phyloP scores from a whole-genome alignment of 1,140 invertebrate species.

The Achroia grisella region DNA sequence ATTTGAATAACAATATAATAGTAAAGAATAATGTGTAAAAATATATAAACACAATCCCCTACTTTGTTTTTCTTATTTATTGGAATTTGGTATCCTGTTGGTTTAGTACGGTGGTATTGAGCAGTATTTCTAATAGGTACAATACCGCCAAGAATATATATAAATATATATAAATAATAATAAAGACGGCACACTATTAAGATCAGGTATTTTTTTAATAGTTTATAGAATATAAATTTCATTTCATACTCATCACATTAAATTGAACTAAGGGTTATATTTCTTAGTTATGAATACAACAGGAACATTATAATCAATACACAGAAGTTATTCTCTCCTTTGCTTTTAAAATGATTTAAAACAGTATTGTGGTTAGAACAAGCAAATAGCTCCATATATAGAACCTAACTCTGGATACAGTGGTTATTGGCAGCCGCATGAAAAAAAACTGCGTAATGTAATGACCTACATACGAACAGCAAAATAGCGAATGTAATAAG shows the following conservation, averaged over 20 bases:
- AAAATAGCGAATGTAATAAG: slow-evolving; percentile 48
- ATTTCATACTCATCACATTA: neutral
- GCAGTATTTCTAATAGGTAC: too few relatives aligned
- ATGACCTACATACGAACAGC: slow-evolving; percentile 58
- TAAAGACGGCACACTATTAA: neutral
- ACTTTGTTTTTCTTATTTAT: too few relatives aligned
- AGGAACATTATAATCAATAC: neutral
- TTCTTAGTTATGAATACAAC: neutral
- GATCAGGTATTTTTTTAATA: neutral
- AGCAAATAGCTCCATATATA: slow-evolving; percentile 46
- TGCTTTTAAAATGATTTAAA: neutral
- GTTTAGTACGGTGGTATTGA: neutral
- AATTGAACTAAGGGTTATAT: neutral
- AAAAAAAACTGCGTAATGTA: slow-evolving; percentile 46
- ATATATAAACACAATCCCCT: too few relatives aligned
- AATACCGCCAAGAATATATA: too few relatives aligned
- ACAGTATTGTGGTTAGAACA: slow-evolving; percentile 39
- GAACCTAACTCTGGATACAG: slow-evolving; percentile 34
- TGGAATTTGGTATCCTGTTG: too few relatives aligned
- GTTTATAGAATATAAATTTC: neutral
- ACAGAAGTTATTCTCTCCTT: neutral
- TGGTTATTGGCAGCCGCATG: slow-evolving; percentile 56
- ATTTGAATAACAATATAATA: slow-evolving; percentile 21
- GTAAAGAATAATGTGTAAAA: neutral
- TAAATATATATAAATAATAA: too few relatives aligned